Conservation (phyloP, 2,888 invertebrate genomes). For the Metallyticus violacea region DNA sequence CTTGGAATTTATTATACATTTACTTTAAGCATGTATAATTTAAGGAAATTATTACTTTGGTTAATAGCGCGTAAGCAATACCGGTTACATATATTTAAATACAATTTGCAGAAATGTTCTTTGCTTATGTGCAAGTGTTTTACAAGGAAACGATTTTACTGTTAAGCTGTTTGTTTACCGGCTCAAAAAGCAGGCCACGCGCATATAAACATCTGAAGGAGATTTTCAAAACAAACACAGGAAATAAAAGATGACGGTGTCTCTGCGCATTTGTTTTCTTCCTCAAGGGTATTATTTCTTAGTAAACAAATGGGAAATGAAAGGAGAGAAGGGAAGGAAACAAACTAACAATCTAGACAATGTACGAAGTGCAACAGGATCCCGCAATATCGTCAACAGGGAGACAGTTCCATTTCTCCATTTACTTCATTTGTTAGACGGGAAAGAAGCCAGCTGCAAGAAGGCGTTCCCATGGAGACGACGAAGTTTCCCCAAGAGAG, state of each 20-base stretch:
- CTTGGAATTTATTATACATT: too few relatives aligned
- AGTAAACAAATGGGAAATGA: not conserved
- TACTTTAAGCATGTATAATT: too few relatives aligned
- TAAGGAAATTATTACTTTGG: too few relatives aligned
- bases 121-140: too few relatives aligned
- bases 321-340: not conserved
- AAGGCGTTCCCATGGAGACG: not conserved
- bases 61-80: too few relatives aligned
- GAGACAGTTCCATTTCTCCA: not conserved
- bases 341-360: not conserved
- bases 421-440: not conserved
- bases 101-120: too few relatives aligned
- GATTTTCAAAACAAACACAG: not conserved
- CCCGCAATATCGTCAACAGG: not conserved
- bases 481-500: not conserved
- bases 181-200: not conserved
- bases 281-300: not conserved
- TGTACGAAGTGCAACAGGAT: not conserved
- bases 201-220: not conserved
- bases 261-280: not conserved
- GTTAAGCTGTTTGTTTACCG: not conserved
- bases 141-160: too few relatives aligned
- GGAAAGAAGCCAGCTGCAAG: not conserved
- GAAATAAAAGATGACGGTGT: not conserved
- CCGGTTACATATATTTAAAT: too few relatives aligned